phyloP scores from a whole-genome alignment of 2,797 vertebrate genomes.

The Onychomys torridus region DNA sequence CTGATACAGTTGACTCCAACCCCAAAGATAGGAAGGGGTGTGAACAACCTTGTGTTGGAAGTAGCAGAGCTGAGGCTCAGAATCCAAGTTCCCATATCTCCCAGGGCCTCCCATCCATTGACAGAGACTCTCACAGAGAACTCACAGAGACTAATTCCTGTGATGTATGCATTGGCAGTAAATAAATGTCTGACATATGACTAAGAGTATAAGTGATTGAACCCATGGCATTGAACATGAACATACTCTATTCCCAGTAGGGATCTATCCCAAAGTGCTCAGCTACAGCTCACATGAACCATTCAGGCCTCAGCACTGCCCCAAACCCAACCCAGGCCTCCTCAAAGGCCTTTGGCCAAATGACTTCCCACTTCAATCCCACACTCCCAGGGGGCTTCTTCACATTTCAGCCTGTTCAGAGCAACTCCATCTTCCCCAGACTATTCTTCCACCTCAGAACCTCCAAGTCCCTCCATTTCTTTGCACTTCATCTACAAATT shows the following conservation, averaged over 20 bases:
- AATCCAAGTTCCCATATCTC: not conserved
- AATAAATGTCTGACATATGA: not conserved
- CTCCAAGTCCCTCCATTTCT: constrained; percentile 70
- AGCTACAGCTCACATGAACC: too few species aligned
- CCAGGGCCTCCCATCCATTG: not conserved
- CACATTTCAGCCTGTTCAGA: not conserved
- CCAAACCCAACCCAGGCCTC: not conserved
- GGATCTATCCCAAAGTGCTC: not conserved
- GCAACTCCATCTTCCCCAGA: not conserved
- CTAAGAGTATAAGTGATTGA: too few species aligned
- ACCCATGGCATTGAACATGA: too few species aligned
- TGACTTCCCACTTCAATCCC: not conserved
- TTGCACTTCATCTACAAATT: constrained; percentile 83
- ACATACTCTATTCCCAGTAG: not conserved
- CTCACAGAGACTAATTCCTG: not conserved
- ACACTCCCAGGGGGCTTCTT: not conserved
- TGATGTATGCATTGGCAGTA: not conserved
- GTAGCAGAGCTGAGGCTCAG: not conserved
- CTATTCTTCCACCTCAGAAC: constrained; percentile 67
- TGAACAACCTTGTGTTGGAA: not conserved
- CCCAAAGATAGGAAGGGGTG: not conserved
- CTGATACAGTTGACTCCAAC: not conserved
- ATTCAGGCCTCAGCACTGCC: not conserved
- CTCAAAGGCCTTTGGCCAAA: not conserved
- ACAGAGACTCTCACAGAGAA: too few species aligned